Conservation (phyloP, 1,140 invertebrate genomes). For the Drosophila ambigua region DNA sequence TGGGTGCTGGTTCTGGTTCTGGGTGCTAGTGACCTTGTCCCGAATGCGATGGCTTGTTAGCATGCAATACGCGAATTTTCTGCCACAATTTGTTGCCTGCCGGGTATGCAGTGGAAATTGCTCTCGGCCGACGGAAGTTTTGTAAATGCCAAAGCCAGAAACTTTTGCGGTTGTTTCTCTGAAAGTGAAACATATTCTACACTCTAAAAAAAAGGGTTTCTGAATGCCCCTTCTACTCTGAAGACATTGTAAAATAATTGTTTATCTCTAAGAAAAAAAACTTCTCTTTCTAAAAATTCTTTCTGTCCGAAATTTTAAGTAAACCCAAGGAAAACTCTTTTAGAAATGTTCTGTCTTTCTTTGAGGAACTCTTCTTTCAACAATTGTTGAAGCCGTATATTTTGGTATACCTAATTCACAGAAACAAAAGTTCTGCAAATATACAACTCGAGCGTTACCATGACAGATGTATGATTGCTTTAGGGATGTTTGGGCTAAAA, state of each 20-base stretch:
- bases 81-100: constrained; percentile 26
- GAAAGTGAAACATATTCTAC: no score
- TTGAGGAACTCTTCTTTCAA: neutral
- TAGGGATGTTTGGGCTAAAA: no score
- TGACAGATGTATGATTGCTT: no score
- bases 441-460: no score
- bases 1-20: neutral
- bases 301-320: no score
- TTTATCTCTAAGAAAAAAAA: neutral
- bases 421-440: no score
- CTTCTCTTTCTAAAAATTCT: constrained; percentile 23
- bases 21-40: constrained; percentile 56
- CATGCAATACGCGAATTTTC: constrained; percentile 56
- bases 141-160: constrained; percentile 30
- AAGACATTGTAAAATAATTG: neutral
- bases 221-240: no score
- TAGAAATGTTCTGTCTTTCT: no score
- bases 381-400: neutral
- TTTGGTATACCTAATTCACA: no score
- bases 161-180: constrained; percentile 12
- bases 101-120: constrained; percentile 56
- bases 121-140: constrained; percentile 56
- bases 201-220: no score
- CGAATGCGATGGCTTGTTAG: constrained; percentile 31
- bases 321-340: no score